Percentiles rank a stretch among this genome's conserved stretches.
phyloP scores from a whole-genome alignment of 2,797 vertebrate genomes.

The Gallirallus australis region DNA sequence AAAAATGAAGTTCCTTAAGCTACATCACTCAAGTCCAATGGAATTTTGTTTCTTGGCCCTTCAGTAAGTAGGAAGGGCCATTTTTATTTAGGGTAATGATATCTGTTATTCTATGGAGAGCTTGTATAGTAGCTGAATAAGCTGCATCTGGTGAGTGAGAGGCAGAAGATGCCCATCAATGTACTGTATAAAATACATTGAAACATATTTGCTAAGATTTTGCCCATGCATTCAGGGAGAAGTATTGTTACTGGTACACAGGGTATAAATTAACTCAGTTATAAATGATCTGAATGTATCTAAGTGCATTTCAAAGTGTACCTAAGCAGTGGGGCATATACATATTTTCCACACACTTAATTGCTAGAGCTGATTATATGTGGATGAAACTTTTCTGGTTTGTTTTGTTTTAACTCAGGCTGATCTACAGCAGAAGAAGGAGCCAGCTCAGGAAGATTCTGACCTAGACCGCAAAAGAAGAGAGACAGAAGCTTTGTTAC shows the following conservation, averaged over 20 bases:
- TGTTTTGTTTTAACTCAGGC: constrained; percentile 13
- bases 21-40: not conserved
- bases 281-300: not conserved
- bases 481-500: constrained; percentile 88
- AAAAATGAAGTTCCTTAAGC: not conserved
- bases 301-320: not conserved
- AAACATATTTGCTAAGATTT: not conserved
- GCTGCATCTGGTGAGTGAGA: not conserved
- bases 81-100: not conserved
- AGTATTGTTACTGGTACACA: not conserved
- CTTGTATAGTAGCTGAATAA: not conserved
- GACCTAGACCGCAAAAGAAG: constrained; percentile 88
- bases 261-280: not conserved
- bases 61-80: not conserved
- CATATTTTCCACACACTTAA: not conserved
- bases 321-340: not conserved
- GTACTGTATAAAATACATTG: not conserved
- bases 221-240: not conserved
- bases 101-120: not conserved
- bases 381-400: not conserved
- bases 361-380: not conserved
- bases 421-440: constrained; percentile 86
- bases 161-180: not conserved
- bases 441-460: constrained; percentile 84
- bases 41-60: not conserved